Percentiles rank a stretch among this genome's conserved stretches.
Conservation (phyloP, 2,888 invertebrate species). For the Patella pellucida region DNA sequence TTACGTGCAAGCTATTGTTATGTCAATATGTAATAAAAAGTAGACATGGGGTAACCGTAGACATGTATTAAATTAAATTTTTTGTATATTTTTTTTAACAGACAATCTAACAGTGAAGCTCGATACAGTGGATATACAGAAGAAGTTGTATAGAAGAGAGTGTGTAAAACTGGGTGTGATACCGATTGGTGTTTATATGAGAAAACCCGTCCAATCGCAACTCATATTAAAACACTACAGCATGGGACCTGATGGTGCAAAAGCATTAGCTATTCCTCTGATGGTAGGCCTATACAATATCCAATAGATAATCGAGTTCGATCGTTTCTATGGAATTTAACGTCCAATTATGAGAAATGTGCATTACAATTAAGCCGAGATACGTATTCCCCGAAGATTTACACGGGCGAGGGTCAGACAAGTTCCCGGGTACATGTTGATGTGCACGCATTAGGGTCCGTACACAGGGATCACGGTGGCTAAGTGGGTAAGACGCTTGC, state of each 20-base stretch:
- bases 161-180: slow-evolving; percentile 49
- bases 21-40: too few species aligned
- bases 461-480: too few species aligned
- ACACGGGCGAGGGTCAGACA: too few species aligned
- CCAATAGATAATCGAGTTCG: background rate
- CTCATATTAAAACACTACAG: slow-evolving; percentile 35
- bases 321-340: too few species aligned
- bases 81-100: background rate
- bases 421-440: too few species aligned
- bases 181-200: slow-evolving; percentile 52
- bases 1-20: too few species aligned
- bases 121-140: slow-evolving; percentile 50
- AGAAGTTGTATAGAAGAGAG: slow-evolving; percentile 49
- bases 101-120: slow-evolving; percentile 40
- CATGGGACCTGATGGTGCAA: slow-evolving; percentile 52
- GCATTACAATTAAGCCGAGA: background rate
- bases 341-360: background rate
- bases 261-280: slow-evolving; percentile 54
- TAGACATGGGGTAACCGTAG: too few species aligned
- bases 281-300: slow-evolving; percentile 45
- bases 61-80: too few species aligned
- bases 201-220: slow-evolving; percentile 36
- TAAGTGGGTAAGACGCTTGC: too few species aligned
- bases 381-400: background rate
- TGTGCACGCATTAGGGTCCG: too few species aligned